Base-by-base conservation (phyloP, 2,888 invertebrate genomes). In the Sinelater perroti region DNA sequence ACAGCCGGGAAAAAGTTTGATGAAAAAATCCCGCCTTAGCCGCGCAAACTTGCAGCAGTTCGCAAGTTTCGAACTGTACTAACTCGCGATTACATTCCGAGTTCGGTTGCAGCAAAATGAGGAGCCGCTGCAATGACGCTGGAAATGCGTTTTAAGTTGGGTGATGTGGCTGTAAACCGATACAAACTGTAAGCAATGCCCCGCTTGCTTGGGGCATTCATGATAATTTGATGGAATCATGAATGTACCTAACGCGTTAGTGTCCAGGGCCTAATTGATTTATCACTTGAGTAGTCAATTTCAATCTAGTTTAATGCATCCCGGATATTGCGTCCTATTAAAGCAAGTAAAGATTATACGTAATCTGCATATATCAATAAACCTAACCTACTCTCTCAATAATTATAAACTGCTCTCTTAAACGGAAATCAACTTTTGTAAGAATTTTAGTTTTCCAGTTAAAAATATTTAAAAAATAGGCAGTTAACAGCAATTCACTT, bases 1-100 rank as follows among this genome's bases (percentile, higher is more conserved):
- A 58, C 52, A 58, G 47, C 44, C 52, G 40, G 24, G 49, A 36
- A 49, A 55, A 58, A 53, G 53, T 58, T 58, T 49, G 58, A 58
- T 53, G 53, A 28, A 57, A 46, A 40, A 49, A 58, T 35, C 47
- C 44, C 52, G 24, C 52, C 31, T 44, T 18, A 24, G 42, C 18
- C 52, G 26, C 26, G 33, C 44, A 14, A 28, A 53, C 11, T 45
- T 36, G 53, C 13, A 33, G 31, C 35, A 36, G 53, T 33, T 13
- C 6, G 10, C 35, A 53, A 45, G 18, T 53, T 53, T 45, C 26
- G 26, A 45, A 35, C 36, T 26, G 24, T 21, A 14, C 45, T 45
- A 35, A 53, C 35, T 52, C 45, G 35, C 35, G 20, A 36, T 53
- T 53, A 24, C 26, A 36, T 4, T 33, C 26, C 28, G 17, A 18